Evolutionary conservation across 2,888 invertebrate genomes (phyloP).

Genomic region (Idaea dimidiata): DNA sequence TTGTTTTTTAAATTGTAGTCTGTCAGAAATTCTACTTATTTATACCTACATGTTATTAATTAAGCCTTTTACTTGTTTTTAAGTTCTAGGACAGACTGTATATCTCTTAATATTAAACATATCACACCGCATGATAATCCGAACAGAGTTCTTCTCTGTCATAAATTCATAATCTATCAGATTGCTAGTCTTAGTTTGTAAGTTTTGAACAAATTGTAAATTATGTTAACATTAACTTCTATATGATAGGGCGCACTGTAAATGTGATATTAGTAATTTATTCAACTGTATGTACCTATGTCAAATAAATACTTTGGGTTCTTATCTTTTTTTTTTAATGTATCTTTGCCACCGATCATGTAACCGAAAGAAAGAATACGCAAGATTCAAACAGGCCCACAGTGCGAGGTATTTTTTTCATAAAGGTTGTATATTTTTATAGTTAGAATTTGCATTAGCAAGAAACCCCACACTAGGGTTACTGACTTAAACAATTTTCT

Average conservation of each 20-base stretch:
- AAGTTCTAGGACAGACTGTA: conserved; percentile 7
- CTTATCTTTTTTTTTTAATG: conserved; percentile 20
- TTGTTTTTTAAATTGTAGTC: no score
- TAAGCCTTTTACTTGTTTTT: no score
- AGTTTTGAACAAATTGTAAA: conserved; percentile 46
- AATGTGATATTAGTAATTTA: conserved; percentile 78
- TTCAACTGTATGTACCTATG: conserved; percentile 53
- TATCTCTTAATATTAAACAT: conserved; percentile 49
- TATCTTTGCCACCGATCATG: conserved; percentile 9
- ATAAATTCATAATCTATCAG: conserved; percentile 49
- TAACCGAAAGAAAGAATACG: no score
- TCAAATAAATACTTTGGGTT: conserved; percentile 33
- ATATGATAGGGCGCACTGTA: conserved; percentile 63
- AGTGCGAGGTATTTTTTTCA: no score
- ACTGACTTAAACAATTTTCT: no score
- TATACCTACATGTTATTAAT: no score
- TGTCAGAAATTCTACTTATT: no score
- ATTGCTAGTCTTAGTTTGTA: conserved; percentile 73
- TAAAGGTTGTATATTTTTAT: no score
- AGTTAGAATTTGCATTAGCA: no score
- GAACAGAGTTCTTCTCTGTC: conserved; percentile 65
- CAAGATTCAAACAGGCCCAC: no score
- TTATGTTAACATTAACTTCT: conserved; percentile 34
- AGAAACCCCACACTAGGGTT: no score
- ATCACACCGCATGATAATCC: conserved; percentile 69